Base-by-base conservation (phyloP, 1,140 invertebrate genomes). In the Lordiphosa clarofinis region DNA sequence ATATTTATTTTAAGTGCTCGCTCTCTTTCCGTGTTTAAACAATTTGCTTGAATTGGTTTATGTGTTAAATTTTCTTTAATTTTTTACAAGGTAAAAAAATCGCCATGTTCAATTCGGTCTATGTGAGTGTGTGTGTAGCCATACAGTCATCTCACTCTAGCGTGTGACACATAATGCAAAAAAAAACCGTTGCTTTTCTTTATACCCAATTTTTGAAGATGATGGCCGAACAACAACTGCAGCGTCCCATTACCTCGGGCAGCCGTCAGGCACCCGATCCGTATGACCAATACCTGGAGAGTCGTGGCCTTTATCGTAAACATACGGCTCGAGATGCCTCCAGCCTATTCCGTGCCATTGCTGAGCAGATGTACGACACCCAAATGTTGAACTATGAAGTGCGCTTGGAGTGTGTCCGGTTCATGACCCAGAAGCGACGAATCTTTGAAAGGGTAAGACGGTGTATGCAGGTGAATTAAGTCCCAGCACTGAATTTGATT, bases 281-380 rank as follows among this genome's bases (percentile, higher is more conserved):
- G 1, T 91, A 94, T 36, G 95, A 97, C 84, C 92, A 93, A 52
- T 96, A 94, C 92, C 87, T 97, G 50, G 93, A 95, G 50, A 91
- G 92, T 36, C 91, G 94, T 75, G 94, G 94, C 31, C 94, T 94
- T 73, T 96, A 94, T 79, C 91, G 95, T 65, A 97, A 97, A 91
- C 93, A 94, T 70, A 93, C 94, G 40, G 94, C 95, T 37, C 92
- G 93, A 72, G 96, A 97, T 91, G 92, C 94, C 19, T 95, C 94
- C 19, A 96, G 94, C 72, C 90, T 97, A 24, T 97, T 97, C 88
- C 91, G 96, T 64, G 94, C 94, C 10, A 92, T 96, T 21, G 94
- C 95, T 12, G 96, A 97, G 90, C 95, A 96, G 88, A 92, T 96
- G 48, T 96, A 94, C 89, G 91, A 93, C 56, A 95, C 94, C 6